These are phyloP conservation scores for Lepus americanus DNA, from an alignment of 2,113 vertebrate species.

Conservation along the genomic window DNA sequence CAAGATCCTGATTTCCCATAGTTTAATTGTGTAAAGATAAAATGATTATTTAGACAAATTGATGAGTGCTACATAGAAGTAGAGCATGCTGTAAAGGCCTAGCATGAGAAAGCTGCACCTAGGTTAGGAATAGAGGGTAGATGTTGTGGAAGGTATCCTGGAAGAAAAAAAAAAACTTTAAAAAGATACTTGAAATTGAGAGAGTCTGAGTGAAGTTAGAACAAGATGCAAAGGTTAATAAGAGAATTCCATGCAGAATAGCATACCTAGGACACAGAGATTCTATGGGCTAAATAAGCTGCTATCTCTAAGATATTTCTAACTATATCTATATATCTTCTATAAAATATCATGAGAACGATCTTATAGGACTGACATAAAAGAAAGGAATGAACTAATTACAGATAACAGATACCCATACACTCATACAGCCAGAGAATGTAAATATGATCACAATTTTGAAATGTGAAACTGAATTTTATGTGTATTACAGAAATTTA, in stretches of 20 bases:
- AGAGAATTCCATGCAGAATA: not conserved
- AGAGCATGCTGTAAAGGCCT: not conserved
- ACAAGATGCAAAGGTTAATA: not conserved
- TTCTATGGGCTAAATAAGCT: accelerated
- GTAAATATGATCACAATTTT: not conserved
- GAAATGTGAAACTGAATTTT: not conserved
- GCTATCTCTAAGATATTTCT: not conserved
- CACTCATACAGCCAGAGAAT: not conserved
- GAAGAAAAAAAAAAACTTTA: not conserved
- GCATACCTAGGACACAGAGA: not conserved
- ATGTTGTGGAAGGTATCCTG: not conserved
- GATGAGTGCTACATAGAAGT: not conserved
- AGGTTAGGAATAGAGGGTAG: not conserved
- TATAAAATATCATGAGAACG: not conserved
- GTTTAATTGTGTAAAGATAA: not conserved
- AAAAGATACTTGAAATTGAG: not conserved
- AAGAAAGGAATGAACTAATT: not conserved
- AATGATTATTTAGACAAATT: not conserved
- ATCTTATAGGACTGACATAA: not conserved
- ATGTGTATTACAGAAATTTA: constrained; percentile 15
- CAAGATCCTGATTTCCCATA: not conserved
- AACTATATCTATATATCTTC: not conserved
- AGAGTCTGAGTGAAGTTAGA: not conserved
- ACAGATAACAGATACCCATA: not conserved
- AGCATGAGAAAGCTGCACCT: not conserved